A percentile compares a stretch with the other conserved stretches of the same genome.
These are phyloP conservation scores for Paradisaea rubra DNA, from an alignment of 2,113 vertebrate genomes.

Conservation along the genomic window DNA sequence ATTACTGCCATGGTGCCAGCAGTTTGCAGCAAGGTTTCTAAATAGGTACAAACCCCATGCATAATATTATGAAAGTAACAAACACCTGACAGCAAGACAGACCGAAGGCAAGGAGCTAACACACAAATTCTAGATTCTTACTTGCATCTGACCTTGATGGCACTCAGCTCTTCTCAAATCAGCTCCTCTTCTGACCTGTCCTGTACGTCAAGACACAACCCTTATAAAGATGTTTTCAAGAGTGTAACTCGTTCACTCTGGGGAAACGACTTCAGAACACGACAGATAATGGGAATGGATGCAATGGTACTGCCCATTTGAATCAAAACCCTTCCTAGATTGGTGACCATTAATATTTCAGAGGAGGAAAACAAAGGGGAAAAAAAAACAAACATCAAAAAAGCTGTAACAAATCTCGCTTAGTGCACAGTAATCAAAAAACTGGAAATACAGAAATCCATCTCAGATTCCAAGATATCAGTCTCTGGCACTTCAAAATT, in stretches of 20 bases:
- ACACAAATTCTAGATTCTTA: not conserved
- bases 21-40: not conserved
- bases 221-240: not conserved
- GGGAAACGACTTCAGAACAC: not conserved
- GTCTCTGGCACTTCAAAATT: not conserved
- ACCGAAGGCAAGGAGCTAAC: not conserved
- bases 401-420: rapidly evolving
- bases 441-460: not conserved
- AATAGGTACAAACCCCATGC: not conserved
- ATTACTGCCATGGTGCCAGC: not conserved
- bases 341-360: not conserved
- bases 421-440: not conserved
- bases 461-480: not conserved
- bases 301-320: not conserved
- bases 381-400: too few relatives aligned
- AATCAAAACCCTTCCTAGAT: not conserved
- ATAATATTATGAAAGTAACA: not conserved
- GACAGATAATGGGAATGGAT: not conserved
- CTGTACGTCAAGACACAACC: not conserved
- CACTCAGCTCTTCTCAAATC: not conserved
- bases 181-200: not conserved
- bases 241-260: not conserved
- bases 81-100: not conserved
- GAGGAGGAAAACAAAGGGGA: too few relatives aligned
- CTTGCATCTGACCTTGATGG: not conserved